Percentiles rank a stretch among this genome's conserved stretches.
Conservation (phyloP, 2,113 vertebrate species). For the Aleadryas rufinucha region DNA sequence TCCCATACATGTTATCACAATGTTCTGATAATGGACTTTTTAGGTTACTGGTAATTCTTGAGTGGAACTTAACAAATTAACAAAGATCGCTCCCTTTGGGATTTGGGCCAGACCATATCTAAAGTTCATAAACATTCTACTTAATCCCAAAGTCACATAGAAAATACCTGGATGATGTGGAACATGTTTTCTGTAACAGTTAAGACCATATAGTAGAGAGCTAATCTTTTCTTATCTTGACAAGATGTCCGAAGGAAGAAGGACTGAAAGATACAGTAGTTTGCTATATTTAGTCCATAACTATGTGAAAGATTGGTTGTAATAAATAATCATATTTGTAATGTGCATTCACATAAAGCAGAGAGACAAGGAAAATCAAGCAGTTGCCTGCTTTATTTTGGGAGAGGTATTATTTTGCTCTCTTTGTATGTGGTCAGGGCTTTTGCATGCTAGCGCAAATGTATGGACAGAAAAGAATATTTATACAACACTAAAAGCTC, state of each 20-base stretch:
- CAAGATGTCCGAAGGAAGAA: background rate
- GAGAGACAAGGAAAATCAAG: background rate
- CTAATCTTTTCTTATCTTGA: background rate
- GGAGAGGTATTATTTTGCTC: background rate
- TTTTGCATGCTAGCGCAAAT: background rate
- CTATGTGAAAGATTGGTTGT: background rate
- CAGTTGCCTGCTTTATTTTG: background rate
- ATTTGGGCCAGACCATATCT: background rate
- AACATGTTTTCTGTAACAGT: background rate
- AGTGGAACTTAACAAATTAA: background rate
- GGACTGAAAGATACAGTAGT: background rate
- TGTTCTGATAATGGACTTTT: background rate
- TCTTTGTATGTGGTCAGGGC: background rate
- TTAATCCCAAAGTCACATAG: background rate
- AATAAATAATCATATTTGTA: background rate
- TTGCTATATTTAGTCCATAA: background rate
- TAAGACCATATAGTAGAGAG: background rate
- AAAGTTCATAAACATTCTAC: background rate
- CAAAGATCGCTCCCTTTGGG: background rate
- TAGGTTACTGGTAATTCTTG: background rate
- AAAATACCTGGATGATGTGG: background rate
- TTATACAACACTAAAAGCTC: background rate
- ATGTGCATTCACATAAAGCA: background rate
- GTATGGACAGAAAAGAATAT: background rate
- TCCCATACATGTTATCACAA: background rate